Percentiles rank a stretch among this genome's conserved stretches.
phyloP scores from a whole-genome alignment of 1,140 invertebrate genomes.

The Bombus terrestris region DNA sequence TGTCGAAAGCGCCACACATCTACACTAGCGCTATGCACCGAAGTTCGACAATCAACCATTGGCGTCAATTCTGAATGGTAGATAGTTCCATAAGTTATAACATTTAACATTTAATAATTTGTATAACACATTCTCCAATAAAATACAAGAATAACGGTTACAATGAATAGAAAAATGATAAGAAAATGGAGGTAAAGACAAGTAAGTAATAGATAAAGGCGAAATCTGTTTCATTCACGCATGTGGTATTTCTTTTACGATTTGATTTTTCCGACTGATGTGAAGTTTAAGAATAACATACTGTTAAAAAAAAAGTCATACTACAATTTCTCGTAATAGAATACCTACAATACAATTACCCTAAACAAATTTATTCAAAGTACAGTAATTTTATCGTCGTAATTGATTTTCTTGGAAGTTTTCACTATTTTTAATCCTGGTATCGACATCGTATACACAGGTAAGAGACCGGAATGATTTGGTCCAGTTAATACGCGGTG shows the following conservation, averaged over 20 bases:
- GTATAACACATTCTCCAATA: neutral
- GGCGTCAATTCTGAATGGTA: neutral
- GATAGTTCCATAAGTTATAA: neutral
- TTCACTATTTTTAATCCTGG: constrained; percentile 39
- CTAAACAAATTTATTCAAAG: constrained; percentile 24
- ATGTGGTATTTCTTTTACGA: neutral
- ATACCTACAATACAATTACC: neutral
- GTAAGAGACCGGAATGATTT: constrained; percentile 50
- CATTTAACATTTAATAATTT: neutral
- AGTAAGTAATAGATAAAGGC: neutral
- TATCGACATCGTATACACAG: constrained; percentile 23
- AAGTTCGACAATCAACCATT: too few species aligned
- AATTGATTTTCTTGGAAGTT: constrained; percentile 44
- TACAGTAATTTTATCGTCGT: constrained; percentile 15
- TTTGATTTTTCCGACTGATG: neutral
- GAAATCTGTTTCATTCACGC: neutral
- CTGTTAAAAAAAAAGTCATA: neutral
- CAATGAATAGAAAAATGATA: neutral
- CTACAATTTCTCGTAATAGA: neutral
- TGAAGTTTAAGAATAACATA: neutral
- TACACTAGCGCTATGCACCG: neutral
- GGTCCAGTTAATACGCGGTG: constrained; percentile 46
- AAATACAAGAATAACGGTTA: neutral
- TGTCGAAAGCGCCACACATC: neutral
- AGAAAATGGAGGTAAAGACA: neutral